phyloP scores from a whole-genome alignment of 2,113 vertebrate species.

The Anarhynchus alexandrinus region DNA sequence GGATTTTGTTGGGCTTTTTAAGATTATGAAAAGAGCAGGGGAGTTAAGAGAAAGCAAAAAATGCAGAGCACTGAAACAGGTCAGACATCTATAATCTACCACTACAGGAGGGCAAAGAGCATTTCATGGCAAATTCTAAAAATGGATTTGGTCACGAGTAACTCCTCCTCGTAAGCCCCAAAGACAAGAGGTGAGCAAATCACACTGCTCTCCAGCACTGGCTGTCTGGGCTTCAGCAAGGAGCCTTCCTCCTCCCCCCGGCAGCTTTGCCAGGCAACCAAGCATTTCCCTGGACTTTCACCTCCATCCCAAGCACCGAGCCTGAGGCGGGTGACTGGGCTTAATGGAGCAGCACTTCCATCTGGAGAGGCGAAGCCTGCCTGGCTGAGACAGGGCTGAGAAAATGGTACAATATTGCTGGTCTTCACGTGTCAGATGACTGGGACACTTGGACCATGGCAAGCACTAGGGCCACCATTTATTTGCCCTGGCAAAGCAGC shows the following conservation, averaged over 20 bases:
- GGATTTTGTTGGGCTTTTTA: constrained; percentile 20
- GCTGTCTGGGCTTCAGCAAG: neutral
- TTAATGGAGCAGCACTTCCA: neutral
- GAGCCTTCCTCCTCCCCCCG: neutral
- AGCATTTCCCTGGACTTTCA: neutral
- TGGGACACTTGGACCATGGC: accelerated
- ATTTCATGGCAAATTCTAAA: neutral
- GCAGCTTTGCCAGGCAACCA: neutral
- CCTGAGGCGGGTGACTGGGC: neutral
- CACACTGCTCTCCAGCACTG: neutral
- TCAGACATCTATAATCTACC: neutral
- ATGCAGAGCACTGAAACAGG: neutral
- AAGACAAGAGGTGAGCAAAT: neutral
- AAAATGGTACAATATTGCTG: accelerated
- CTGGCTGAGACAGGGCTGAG: neutral
- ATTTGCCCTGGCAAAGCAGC: neutral
- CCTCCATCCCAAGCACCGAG: neutral
- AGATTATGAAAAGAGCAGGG: constrained; percentile 7
- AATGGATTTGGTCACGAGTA: neutral
- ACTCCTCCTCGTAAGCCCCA: neutral
- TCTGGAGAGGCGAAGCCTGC: neutral
- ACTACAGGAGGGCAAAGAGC: constrained; percentile 2
- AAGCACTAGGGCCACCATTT: neutral
- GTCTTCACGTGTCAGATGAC: accelerated
- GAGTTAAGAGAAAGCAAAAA: constrained; percentile 16